Evolutionary conservation across 2,888 invertebrate genomes (phyloP).

Genomic region (Anorthoa munda): DNA sequence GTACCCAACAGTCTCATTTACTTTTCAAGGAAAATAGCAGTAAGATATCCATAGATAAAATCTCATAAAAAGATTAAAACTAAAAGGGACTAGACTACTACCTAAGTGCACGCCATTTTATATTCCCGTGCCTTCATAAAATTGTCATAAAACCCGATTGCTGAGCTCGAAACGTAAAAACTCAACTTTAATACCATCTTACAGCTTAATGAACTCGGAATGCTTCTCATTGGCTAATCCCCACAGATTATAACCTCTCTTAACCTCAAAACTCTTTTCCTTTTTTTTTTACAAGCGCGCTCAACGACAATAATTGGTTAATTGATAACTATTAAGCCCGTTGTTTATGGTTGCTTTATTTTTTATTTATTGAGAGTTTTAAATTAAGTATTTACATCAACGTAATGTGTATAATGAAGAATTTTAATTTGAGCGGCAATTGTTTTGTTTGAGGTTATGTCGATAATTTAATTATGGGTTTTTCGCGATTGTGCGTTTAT

Average conservation of each 20-base stretch:
- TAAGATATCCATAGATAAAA: constrained; percentile 30
- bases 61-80: constrained; percentile 35
- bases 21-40: constrained; percentile 2
- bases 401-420: constrained; percentile 31
- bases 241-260: constrained; percentile 57
- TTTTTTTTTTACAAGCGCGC: constrained; percentile 39
- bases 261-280: constrained; percentile 51
- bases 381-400: constrained; percentile 66
- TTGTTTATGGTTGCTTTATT: constrained; percentile 57
- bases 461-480: constrained; percentile 21
- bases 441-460: constrained; percentile 37
- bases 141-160: constrained; percentile 59
- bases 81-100: constrained; percentile 44
- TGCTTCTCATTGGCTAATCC: constrained; percentile 58
- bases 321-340: constrained; percentile 64
- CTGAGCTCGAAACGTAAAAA: constrained; percentile 53
- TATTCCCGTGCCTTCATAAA: constrained; percentile 51
- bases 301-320: constrained; percentile 66
- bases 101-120: constrained; percentile 53
- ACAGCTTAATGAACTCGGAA: constrained; percentile 55
- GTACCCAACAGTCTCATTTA: background rate
- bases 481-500: background rate
- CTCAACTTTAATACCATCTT: constrained; percentile 40
- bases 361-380: constrained; percentile 48
- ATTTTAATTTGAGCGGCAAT: constrained; percentile 31